Evolutionary conservation across 2,797 vertebrate genomes (phyloP), one percentile per base, ranked within the genome.

Genomic region (Hozukius guyotensis): DNA sequence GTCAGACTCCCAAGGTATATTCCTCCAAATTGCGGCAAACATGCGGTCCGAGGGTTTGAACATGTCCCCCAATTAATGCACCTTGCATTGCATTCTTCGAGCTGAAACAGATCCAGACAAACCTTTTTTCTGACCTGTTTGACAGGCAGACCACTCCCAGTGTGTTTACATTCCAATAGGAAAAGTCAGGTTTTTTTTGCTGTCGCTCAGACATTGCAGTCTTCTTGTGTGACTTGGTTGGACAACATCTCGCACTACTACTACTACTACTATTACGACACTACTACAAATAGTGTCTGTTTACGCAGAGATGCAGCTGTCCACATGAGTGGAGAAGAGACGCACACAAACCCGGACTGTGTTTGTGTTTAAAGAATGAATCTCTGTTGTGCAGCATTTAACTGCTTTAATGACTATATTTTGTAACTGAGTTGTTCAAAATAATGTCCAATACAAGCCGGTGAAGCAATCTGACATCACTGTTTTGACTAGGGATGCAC

Each of bases 151-250:
- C 79, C 63, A 72, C 78, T 87, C 85, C 75, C 80, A 61, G n/a
- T 49, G 61, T 79, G 60, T 42, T 42, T 42, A 42, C 13, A 16
- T 42, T 3, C 38, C 38, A 42, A 42, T 42, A 42, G 38, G 38
- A 42, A 16, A 42, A 42, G 13, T 25, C 34, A 2, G 16, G 34
- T n/a, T 78, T 65, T 78, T 65, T 78, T 78, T 80, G 31, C 84
- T 83, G 81, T 88, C 72, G 20, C 59, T 20, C 2, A 4, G 66
- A 77, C 55, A 71, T 24, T 77, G 66, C 20, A 38, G 63, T 11
- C 25, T 22, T 31, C 78, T 80, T 88, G 83, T 90, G 79, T 86
- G 49, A 24, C 34, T 11, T 16, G n/a, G 53, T 16, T 77, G 71
- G 32, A 81, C 70, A 60, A n/a, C 61, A 34, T 66, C 34, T 63